Conservation (phyloP, 2,113 vertebrate genomes). For the Tachuris rubrigastra region DNA sequence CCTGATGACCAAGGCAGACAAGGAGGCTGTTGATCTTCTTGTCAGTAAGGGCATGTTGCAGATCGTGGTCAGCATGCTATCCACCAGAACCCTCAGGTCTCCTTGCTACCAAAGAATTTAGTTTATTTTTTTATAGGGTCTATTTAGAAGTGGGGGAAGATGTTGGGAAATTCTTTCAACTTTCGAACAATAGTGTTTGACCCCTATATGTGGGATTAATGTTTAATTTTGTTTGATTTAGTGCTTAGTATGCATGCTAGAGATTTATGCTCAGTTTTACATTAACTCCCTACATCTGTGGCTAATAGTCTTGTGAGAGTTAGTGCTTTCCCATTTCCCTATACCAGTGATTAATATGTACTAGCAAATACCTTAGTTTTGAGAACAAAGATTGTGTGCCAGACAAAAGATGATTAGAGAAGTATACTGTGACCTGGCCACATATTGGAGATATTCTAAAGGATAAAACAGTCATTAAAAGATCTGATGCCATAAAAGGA, state of each 20-base stretch:
- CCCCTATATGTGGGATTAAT: neutral
- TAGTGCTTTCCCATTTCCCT: neutral
- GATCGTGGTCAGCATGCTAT: neutral
- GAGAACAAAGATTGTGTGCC: neutral
- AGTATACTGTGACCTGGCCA: neutral
- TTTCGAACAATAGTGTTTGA: neutral
- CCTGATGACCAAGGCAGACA: neutral
- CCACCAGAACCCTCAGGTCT: accelerated
- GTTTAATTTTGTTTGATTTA: neutral
- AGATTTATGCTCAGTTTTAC: neutral
- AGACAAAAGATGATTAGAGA: neutral
- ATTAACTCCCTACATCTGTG: neutral
- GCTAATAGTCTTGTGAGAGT: neutral
- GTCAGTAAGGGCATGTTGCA: neutral
- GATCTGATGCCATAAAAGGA: neutral
- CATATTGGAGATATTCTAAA: neutral
- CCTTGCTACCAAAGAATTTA: neutral
- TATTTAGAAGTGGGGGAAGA: neutral
- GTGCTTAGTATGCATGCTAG: neutral
- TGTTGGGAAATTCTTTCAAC: neutral
- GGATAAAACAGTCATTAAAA: neutral
- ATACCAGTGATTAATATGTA: neutral
- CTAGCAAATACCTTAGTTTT: neutral
- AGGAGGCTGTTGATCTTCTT: neutral
- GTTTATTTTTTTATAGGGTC: neutral